These are phyloP conservation scores for Pelecanus crispus DNA, from an alignment of 2,113 vertebrate genomes.

Conservation along the genomic window DNA sequence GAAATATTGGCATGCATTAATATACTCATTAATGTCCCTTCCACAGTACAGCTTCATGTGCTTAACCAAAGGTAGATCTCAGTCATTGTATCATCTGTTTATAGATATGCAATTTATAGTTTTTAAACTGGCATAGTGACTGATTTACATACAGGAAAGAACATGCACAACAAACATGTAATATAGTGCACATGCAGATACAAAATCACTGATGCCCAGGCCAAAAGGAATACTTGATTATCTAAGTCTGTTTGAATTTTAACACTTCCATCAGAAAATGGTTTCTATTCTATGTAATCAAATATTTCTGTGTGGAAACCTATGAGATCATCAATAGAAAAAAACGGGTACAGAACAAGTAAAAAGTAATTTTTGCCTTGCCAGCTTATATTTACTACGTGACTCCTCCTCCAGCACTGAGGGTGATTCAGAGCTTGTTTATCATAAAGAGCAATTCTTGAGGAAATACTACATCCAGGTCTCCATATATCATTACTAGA, in stretches of 20 bases:
- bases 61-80: background rate
- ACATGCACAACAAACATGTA: background rate
- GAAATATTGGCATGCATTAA: background rate
- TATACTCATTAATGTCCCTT: background rate
- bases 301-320: background rate
- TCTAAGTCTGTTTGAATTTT: background rate
- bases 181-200: background rate
- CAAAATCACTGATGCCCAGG: background rate
- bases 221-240: background rate
- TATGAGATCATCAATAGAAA: background rate
- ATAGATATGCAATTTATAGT: background rate
- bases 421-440: background rate
- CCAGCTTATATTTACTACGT: background rate
- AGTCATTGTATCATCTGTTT: background rate
- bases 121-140: background rate
- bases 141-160: background rate
- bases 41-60: background rate
- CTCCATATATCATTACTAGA: background rate
- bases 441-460: background rate
- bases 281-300: background rate
- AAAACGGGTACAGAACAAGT: accelerated
- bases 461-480: background rate
- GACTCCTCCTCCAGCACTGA: accelerated
- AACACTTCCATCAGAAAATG: background rate
- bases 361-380: background rate